Evolutionary conservation across 2,888 invertebrate genomes (phyloP), one percentile per base, ranked within the genome.

Genomic region (Anodontia alba): DNA sequence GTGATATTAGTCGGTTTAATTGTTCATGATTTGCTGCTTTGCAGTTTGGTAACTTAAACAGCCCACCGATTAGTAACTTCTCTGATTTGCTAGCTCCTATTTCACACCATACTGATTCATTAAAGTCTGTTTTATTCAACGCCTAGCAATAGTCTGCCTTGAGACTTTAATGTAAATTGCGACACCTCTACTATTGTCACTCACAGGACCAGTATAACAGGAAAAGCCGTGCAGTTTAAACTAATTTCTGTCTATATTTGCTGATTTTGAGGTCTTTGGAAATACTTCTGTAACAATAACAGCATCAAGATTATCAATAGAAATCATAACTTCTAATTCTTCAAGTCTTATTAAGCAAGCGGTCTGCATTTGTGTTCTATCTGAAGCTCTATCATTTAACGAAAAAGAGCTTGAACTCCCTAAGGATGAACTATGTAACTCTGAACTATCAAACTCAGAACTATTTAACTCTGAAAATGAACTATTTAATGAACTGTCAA

Each of bases 281-380:
- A 73, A 73, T 38, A 73, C 23, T 23, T 73, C 73, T 15, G 57
- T 54, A 1, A 54, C 51, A 12, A 57, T 36, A 33, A 73, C 36
- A 26, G 57, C 33, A 38, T 73, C 73, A n/a, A 42, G 54, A 73
- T 57, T 73, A 1, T 38, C 26, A 23, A 51, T n/a, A 20, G 57
- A 29, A 20, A 57, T 57, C 23, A 54, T 3, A 38, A 73, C 62
- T 54, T 54, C 23, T n/a, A 73, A 51, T 51, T 71, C 66, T 12
- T 66, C 38, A 20, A 73, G 5, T 17, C 33, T 73, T 73, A 33
- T 73, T 73, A 31, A 73, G 38, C 26, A 73, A 73, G 33, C 66
- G 66, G 29, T 73, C 73, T 26, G 73, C 73, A 43, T 73, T 73
- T 43, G 38, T 46, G 36, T 73, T 54, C 12, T 73, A 73, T 57